Base-by-base conservation (phyloP, 2,888 invertebrate genomes). In the Tipula lateralis region DNA sequence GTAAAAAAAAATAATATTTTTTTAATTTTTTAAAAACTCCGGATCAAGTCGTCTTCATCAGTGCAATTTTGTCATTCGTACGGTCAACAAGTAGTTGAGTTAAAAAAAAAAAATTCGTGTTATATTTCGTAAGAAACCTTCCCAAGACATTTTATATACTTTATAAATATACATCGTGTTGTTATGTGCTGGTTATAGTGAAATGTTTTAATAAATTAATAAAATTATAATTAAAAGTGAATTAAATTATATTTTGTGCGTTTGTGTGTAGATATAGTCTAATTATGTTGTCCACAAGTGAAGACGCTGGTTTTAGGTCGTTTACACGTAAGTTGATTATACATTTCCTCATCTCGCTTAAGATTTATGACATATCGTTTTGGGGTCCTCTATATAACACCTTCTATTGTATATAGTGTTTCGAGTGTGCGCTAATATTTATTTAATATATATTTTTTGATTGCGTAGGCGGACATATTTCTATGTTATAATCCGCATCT, bases 271-370 rank as follows among this genome's bases (percentile, higher is more conserved):
- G n/a, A n/a, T 29, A n/a, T 30, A 30, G 80, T 80, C 2, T 82
- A 84, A 84, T 89, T 88, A 90, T 90, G 90, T 87, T 90, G 87
- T 90, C 90, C 84, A 89, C 89, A 86, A 90, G 90, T 87, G 90
- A 90, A 88, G 90, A 90, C 88, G 90, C 90, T 86, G 90, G 90
- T 89, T 90, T 90, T 89, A 89, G 90, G 87, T 90, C 90, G 85
- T 87, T 90, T 87, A 90, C 90, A 88, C 90, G 90, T 90, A 90
- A 90, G 90, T 90, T 84, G 29, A 36, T 30, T 84, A 80, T 19
- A 19, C 13, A 83, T 82, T 30, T 82, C 3, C 16, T 13, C 44
- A 16, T 3, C 44, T 13, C n/a, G 44, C 44, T 36, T 36, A 36
- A 36, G 36, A 36, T 36, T 36, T 36, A 36, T 36, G 9, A 36